Evolutionary conservation across 2,113 vertebrate genomes (phyloP).

Genomic region (Lucifuga dentata): DNA sequence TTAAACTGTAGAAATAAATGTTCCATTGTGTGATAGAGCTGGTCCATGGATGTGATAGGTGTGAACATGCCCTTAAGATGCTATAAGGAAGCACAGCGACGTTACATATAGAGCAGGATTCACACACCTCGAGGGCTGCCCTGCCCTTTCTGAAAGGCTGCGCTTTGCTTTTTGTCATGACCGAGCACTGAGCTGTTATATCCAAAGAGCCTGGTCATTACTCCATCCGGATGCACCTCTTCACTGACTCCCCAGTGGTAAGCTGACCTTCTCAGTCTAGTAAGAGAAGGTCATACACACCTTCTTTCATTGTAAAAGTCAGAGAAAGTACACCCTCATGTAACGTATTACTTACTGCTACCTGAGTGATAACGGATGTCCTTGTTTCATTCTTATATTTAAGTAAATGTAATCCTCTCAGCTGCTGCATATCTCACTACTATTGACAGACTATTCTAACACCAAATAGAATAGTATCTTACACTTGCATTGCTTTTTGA

Average conservation of each 20-base stretch:
- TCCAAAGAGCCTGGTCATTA: constrained; percentile 10
- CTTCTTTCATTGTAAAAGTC: constrained; percentile 34
- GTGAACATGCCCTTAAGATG: constrained; percentile 15
- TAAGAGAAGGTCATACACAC: constrained; percentile 19
- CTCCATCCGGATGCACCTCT: background rate
- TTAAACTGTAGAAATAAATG: constrained; percentile 43
- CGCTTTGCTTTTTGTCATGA: constrained; percentile 29
- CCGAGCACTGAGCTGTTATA: constrained; percentile 15
- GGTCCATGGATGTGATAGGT: constrained; percentile 9
- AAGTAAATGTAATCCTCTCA: background rate
- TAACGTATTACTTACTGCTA: constrained; percentile 16
- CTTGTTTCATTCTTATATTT: constrained; percentile 1
- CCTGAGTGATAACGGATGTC: background rate
- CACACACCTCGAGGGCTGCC: constrained; percentile 39
- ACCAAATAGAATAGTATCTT: background rate
- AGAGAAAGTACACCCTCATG: background rate
- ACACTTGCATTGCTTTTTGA: background rate
- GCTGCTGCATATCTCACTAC: constrained; percentile 1
- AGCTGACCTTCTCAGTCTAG: constrained; percentile 38
- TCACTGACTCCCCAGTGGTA: constrained; percentile 9
- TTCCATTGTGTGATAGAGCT: constrained; percentile 15
- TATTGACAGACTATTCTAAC: background rate
- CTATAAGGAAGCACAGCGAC: constrained; percentile 33
- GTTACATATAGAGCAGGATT: constrained; percentile 34
- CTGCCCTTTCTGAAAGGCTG: constrained; percentile 49